These are phyloP conservation scores for Cyaniris semiargus DNA, from an alignment of 2,888 invertebrate genomes.

Conservation along the genomic window DNA sequence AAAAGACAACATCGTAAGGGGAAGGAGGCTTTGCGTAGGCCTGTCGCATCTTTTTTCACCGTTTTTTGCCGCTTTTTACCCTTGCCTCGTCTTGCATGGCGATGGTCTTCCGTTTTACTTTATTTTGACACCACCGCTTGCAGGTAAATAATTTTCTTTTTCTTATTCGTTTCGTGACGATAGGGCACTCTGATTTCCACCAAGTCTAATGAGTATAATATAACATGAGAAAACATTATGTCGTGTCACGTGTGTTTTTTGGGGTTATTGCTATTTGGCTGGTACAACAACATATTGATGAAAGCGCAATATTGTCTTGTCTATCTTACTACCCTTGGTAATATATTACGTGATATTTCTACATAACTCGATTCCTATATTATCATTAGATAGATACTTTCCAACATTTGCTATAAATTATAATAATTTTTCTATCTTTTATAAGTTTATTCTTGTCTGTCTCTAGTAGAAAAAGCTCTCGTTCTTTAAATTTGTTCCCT, in stretches of 20 bases:
- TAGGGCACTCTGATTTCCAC: background rate
- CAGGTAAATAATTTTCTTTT: slow-evolving; percentile 67
- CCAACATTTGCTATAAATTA: too few relatives aligned
- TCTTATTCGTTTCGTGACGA: slow-evolving; percentile 1
- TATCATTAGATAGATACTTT: too few relatives aligned
- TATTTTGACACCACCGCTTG: slow-evolving; percentile 62
- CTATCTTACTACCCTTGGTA: too few relatives aligned
- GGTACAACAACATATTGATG: background rate
- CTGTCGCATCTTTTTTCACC: slow-evolving; percentile 57
- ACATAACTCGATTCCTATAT: too few relatives aligned
- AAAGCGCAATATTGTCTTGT: too few relatives aligned
- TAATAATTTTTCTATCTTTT: too few relatives aligned
- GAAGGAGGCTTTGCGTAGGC: slow-evolving; percentile 62
- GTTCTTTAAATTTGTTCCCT: too few relatives aligned
- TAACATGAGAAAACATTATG: background rate
- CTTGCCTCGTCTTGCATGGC: slow-evolving; percentile 58
- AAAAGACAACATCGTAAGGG: slow-evolving; percentile 34
- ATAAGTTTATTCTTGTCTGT: background rate
- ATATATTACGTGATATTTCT: too few relatives aligned
- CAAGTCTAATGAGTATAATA: background rate
- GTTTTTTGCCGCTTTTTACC: slow-evolving; percentile 70
- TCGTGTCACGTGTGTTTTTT: background rate
- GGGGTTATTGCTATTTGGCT: background rate
- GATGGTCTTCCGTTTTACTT: slow-evolving; percentile 59
- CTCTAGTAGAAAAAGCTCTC: too few relatives aligned